Evolutionary conservation across 2,888 invertebrate species (phyloP), one percentile per base, ranked within the genome.

Genomic region (Lydus trimaculatus): DNA sequence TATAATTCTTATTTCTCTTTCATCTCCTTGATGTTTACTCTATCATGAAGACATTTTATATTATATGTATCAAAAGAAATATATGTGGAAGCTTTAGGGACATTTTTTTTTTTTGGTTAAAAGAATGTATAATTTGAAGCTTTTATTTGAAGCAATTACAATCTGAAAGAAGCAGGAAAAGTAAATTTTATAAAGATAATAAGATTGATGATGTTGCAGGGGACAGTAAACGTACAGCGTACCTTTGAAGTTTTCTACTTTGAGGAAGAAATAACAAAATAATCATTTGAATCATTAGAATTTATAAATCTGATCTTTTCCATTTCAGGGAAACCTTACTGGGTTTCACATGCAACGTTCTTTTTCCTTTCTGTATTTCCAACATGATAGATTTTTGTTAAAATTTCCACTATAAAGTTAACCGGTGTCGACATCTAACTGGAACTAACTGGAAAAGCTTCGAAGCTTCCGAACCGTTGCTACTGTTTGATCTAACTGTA

Each of bases 1-100:
- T 65, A 68, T 69, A 62, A 61, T 63, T 11, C 63, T 62, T 31
- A 13, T n/a, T 52, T 31, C 20, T 62, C 63, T 66, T 62, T 33
- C 5, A 25, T 52, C 25, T 23, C 13, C 23, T 52, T 52, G 52
- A 52, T 52, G 25, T 52, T 52, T 23, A 52, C 5, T 52, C 52
- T 11, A 1, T 23, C 4, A 48, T 20, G 13, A 52, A 13, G 52
- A 2, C n/a, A n/a, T 17, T 5, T 4, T 17, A 43, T 25, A 52
- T 23, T 52, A 13, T 25, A 52, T 52, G 11, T 23, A 52, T 52
- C 20, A 3, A 13, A 5, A 13, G 13, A 52, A 23, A 23, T 4
- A 52, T 23, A 48, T 48, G 7, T 20, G 48, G n/a, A 43, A 3
- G 20, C 48, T 20, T 23, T 6, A 11, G 52, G 52, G 23, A 11